Evolutionary conservation across 1,140 invertebrate species (phyloP), one percentile per base, ranked within the genome.

Genomic region (Pachyrhynchus sulphureomaculatus): DNA sequence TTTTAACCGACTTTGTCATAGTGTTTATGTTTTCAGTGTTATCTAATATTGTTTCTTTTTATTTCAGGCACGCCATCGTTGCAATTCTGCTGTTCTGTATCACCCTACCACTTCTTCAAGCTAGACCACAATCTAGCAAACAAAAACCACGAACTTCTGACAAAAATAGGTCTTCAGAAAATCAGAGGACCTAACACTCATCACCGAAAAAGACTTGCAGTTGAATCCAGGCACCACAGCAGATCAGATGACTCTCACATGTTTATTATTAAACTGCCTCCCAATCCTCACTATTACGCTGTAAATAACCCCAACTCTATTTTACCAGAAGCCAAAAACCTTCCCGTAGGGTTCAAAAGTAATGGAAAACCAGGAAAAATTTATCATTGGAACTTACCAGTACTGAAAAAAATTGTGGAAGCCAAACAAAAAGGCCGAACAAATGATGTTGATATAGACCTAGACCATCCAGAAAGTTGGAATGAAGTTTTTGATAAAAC

Each of bases 351-450:
- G 36, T 90, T 91, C 76, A 85, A 84, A 33, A 86, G 83, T 48
- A 91, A 91, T 68, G 89, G 88, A 0, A 88, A 89, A 75, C 88
- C 88, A 0, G 86, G 83, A 0, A 84, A 87, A 65, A 87, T 92
- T 6, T 92, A 91, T 72, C 88, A 91, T 68, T 91, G 88, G 89
- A 91, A 92, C 72, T 76, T 92, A 2, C 90, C 89, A 0, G 78
- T 89, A 0, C 72, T 92, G 56, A 88, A 88, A 68, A 88, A 89
- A 69, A 81, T 89, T 3, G 81, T 77, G 39, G 76, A 80, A 64
- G 76, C 81, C 71, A 79, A 84, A 75, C 75, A 75, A 3, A 76
- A 75, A 75, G 62, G 79, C 4, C 65, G 80, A 33, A 78, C 79
- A 24, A 77, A 79, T 17, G 61, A 77, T 70, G n/a, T 64, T 68